These are phyloP conservation scores for Hesperophylax magnus DNA, from an alignment of 1,140 invertebrate genomes.

Conservation along the genomic window DNA sequence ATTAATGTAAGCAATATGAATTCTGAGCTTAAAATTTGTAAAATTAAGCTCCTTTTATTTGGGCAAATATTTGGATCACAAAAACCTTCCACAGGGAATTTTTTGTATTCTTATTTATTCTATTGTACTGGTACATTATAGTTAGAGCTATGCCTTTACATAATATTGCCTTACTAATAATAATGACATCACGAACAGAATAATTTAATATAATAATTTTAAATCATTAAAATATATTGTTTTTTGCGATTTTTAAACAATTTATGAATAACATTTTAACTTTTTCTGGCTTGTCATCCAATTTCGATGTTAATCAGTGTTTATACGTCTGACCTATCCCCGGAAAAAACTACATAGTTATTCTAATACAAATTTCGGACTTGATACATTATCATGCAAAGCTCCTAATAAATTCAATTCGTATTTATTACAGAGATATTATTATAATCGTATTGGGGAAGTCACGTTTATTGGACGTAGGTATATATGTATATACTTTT, in stretches of 20 bases:
- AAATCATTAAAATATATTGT: too few relatives aligned
- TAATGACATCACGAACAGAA: too few relatives aligned
- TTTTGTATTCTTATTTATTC: too few relatives aligned
- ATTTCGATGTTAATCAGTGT: not conserved
- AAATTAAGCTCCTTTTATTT: too few relatives aligned
- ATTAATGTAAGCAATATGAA: too few relatives aligned
- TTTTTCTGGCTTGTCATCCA: not conserved
- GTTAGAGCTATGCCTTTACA: too few relatives aligned
- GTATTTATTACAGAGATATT: not conserved
- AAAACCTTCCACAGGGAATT: too few relatives aligned
- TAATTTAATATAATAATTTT: too few relatives aligned
- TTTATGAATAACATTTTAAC: not conserved
- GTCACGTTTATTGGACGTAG: constrained; percentile 20
- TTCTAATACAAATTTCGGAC: not conserved
- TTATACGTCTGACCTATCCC: not conserved
- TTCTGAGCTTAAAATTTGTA: too few relatives aligned
- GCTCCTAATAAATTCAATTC: not conserved
- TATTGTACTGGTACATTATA: too few relatives aligned
- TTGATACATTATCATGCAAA: not conserved
- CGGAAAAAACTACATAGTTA: not conserved
- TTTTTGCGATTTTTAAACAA: not conserved
- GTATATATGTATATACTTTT: not conserved
- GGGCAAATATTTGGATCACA: too few relatives aligned
- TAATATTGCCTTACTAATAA: too few relatives aligned
- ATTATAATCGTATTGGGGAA: constrained; percentile 28